Evolutionary conservation across 2,797 vertebrate species (phyloP), one percentile per base, ranked within the genome.

Genomic region (Macroramphosus scolopax): DNA sequence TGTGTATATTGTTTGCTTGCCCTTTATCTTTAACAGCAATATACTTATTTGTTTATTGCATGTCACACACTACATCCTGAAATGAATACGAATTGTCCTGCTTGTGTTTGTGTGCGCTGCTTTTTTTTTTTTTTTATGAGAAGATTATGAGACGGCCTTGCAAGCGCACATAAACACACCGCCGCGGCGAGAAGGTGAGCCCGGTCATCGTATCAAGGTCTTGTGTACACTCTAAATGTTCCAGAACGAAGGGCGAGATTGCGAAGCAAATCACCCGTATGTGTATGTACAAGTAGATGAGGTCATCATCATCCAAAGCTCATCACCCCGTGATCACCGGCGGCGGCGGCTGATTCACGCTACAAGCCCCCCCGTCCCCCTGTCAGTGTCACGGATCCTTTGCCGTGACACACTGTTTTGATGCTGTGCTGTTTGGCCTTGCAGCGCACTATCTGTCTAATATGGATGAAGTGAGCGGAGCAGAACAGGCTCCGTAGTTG

Each of bases 351-450:
- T 53, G 72, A 81, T 72, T 78, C 65, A 70, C 53, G 57, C 51
- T 50, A 51, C 76, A 31, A 66, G 67, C 49, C 45, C 60, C 48
- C 31, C 8, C 16, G n/a, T 17, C 7, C 31, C 39, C 25, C 51
- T 6, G 43, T 65, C 69, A 45, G 8, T 82, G 63, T 71, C 69
- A 74, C 51, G 60, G 81, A 77, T 82, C 76, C 75, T 80, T 78
- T 77, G 57, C 49, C 10, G 24, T 65, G 59, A 71, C 68, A 59
- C 58, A 45, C 33, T 61, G 56, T 81, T 74, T 84, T 56, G 68
- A 37, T 48, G 42, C 32, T 34, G 41, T 29, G 37, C 52, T 56
- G 62, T 80, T 72, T 67, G 68, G 66, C 80, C 72, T 74, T 66
- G 68, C 47, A 7, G 51, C 33, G 47, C 9, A 8, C 20, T 6